Conservation (phyloP, 2,888 invertebrate genomes). For the Conomelus anceps region DNA sequence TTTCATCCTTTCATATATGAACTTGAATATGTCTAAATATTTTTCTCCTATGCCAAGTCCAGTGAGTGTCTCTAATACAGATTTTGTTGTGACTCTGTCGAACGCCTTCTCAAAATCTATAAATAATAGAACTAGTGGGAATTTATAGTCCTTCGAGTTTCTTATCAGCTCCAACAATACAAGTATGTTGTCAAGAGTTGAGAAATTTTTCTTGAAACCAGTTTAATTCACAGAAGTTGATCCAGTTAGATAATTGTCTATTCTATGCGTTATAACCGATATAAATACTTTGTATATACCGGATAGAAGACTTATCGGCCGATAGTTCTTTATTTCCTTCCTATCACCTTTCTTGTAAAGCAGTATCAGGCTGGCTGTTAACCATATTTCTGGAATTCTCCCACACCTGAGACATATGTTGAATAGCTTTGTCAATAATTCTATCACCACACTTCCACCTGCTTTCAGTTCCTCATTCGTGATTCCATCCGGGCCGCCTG, state of each 20-base stretch:
- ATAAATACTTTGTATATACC: constrained; percentile 1
- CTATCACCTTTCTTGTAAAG: neutral
- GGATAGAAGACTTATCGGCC: constrained; percentile 12
- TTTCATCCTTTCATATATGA: too few relatives aligned
- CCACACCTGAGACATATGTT: too few relatives aligned
- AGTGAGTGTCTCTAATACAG: neutral
- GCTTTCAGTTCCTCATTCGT: neutral
- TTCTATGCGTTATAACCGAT: constrained; percentile 1
- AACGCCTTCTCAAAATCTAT: too few relatives aligned
- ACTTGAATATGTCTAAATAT: too few relatives aligned
- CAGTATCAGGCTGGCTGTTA: neutral
- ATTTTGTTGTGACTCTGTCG: neutral
- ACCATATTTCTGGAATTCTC: neutral
- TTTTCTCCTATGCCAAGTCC: neutral
- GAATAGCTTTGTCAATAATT: too few relatives aligned
- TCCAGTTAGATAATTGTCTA: too few relatives aligned
- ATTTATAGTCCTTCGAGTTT: neutral
- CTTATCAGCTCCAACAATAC: neutral
- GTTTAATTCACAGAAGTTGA: neutral
- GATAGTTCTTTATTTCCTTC: neutral
- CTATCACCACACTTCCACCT: too few relatives aligned
- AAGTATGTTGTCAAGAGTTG: neutral
- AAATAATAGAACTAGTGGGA: neutral
- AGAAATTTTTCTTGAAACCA: constrained; percentile 1
- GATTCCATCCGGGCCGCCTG: too few relatives aligned